phyloP scores from a whole-genome alignment of 2,797 vertebrate genomes.

The Limosa lapponica region DNA sequence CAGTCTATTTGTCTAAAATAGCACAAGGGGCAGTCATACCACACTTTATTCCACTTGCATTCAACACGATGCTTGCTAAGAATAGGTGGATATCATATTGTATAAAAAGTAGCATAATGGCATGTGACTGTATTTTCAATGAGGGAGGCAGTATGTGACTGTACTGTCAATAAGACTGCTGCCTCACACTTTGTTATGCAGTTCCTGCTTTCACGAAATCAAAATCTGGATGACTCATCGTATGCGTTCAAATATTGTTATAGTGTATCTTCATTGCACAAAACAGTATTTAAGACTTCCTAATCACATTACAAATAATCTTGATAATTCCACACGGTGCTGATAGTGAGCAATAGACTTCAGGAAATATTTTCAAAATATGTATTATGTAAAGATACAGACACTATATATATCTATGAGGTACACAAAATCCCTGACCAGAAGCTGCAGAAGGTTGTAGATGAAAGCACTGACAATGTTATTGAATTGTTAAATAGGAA shows the following conservation, averaged over 20 bases:
- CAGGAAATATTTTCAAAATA: neutral
- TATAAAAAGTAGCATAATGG: slow-evolving; percentile 53
- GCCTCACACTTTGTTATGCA: neutral
- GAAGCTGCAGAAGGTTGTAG: neutral
- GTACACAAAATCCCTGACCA: neutral
- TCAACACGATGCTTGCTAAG: slow-evolving; percentile 23
- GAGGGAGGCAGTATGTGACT: slow-evolving; percentile 23
- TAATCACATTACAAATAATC: slow-evolving; percentile 44
- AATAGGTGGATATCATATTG: slow-evolving; percentile 47
- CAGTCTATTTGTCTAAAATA: neutral
- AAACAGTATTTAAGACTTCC: slow-evolving; percentile 40
- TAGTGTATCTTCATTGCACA: neutral
- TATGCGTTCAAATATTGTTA: slow-evolving; percentile 20
- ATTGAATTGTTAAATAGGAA: slow-evolving; percentile 5
- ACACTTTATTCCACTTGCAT: slow-evolving; percentile 9
- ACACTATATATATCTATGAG: neutral
- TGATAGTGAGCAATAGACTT: neutral
- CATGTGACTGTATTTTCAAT: slow-evolving; percentile 47
- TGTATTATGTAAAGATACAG: neutral
- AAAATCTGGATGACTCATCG: neutral
- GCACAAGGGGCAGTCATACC: slow-evolving; percentile 16
- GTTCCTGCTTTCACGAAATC: slow-evolving; percentile 2
- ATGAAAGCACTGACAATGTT: neutral
- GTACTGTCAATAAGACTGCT: neutral
- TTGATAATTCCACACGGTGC: neutral